A percentile compares a stretch with the other conserved stretches of the same genome.
These are phyloP conservation scores for Pelusios castaneus DNA, from an alignment of 2,113 vertebrate species.

Conservation along the genomic window DNA sequence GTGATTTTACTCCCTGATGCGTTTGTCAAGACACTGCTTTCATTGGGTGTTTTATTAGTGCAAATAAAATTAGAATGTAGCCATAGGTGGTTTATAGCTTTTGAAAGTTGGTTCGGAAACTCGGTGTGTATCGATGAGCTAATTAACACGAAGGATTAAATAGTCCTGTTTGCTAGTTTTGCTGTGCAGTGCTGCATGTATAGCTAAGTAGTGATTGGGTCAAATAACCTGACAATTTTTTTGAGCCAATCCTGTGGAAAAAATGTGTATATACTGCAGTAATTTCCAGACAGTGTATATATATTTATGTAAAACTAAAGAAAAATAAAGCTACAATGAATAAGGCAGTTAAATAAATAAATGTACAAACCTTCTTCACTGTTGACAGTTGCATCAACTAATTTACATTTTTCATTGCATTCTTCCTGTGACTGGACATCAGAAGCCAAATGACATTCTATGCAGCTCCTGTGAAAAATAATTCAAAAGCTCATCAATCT, in stretches of 20 bases:
- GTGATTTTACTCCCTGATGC: background rate
- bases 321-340: background rate
- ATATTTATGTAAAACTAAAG: background rate
- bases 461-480: slow-evolving; percentile 86
- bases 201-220: background rate
- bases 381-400: slow-evolving; percentile 83
- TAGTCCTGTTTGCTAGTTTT: background rate
- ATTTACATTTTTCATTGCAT: slow-evolving; percentile 87
- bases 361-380: slow-evolving; percentile 80
- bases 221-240: background rate
- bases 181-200: background rate
- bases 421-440: slow-evolving; percentile 72
- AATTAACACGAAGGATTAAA: background rate
- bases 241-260: background rate
- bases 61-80: background rate
- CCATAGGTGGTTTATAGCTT: background rate
- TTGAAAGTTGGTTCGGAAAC: background rate
- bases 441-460: slow-evolving; percentile 91
- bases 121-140: background rate
- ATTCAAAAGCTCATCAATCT: slow-evolving; percentile 68
- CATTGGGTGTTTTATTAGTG: background rate
- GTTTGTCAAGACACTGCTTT: background rate
- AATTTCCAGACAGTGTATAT: slow-evolving; percentile 5
- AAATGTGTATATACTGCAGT: background rate
- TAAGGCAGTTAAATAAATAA: slow-evolving; percentile 11